Percentiles rank a stretch among this genome's conserved stretches.
These are phyloP conservation scores for Takifugu flavidus DNA, from an alignment of 2,113 vertebrate species.

Conservation along the genomic window DNA sequence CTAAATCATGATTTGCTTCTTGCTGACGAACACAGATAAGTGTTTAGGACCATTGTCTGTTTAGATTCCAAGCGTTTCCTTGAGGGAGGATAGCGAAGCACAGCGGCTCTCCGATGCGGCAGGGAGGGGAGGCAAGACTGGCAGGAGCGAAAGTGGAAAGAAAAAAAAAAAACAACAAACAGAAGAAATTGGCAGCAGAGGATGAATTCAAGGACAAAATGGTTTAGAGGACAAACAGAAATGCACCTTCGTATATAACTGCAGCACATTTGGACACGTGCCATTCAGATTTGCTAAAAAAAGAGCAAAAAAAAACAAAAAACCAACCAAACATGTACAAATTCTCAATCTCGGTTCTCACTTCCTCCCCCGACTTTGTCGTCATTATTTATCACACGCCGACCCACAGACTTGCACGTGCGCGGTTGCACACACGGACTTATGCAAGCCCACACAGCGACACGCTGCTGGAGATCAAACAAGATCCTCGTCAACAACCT, in stretches of 20 bases:
- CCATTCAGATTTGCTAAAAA: too few species aligned
- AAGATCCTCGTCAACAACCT: constrained; percentile 24
- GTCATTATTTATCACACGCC: neutral
- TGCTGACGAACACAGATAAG: neutral
- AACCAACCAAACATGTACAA: neutral
- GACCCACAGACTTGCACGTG: neutral
- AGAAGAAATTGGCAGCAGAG: constrained; percentile 8
- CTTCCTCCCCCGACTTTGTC: neutral
- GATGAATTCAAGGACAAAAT: constrained; percentile 28
- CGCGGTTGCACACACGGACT: neutral
- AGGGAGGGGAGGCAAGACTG: neutral
- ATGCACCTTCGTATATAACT: constrained; percentile 8
- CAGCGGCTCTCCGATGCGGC: neutral
- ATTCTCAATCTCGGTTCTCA: neutral
- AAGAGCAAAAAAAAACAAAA: too few species aligned
- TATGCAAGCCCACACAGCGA: constrained; percentile 22
- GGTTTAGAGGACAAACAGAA: constrained; percentile 5
- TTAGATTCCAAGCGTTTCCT: constrained; percentile 11
- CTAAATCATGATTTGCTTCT: constrained; percentile 9
- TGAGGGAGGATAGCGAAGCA: constrained; percentile 6
- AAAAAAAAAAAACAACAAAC: neutral
- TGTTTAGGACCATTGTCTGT: constrained; percentile 1
- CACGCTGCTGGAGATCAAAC: constrained; percentile 31
- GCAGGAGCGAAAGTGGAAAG: neutral
- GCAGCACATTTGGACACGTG: neutral